These are phyloP conservation scores for Hiodon tergisus DNA, from an alignment of 2,113 vertebrate genomes.

Conservation along the genomic window DNA sequence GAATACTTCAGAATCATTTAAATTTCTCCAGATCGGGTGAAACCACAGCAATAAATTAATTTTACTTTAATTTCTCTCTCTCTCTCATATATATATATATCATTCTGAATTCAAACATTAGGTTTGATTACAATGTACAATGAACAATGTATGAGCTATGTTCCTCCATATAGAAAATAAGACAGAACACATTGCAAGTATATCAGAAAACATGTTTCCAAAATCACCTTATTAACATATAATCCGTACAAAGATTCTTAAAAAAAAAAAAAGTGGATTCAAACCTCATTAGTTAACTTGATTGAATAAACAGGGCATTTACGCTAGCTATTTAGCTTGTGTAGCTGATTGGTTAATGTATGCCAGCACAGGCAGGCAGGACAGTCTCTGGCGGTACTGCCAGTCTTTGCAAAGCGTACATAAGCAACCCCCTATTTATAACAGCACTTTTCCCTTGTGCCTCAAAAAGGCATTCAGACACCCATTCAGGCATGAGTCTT, in stretches of 20 bases:
- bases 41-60: slow-evolving; percentile 43
- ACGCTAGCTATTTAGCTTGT: background rate
- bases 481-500: background rate
- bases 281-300: too few relatives aligned
- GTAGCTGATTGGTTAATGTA: background rate
- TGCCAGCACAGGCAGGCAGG: background rate
- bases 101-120: too few relatives aligned
- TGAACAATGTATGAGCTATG: too few relatives aligned
- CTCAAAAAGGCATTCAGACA: background rate
- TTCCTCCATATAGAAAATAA: too few relatives aligned
- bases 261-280: too few relatives aligned
- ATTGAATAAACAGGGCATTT: too few relatives aligned
- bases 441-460: background rate
- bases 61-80: slow-evolving; percentile 52
- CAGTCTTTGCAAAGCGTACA: background rate
- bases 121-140: too few relatives aligned
- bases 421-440: background rate
- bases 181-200: too few relatives aligned
- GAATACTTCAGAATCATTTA: slow-evolving; percentile 14
- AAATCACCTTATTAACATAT: too few relatives aligned
- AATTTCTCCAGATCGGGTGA: slow-evolving; percentile 18
- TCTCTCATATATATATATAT: background rate
- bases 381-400: background rate
- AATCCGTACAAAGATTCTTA: too few relatives aligned
- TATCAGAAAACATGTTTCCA: too few relatives aligned